These are phyloP conservation scores for Elephantulus edwardii DNA, from an alignment of 2,113 vertebrate genomes.

Conservation along the genomic window DNA sequence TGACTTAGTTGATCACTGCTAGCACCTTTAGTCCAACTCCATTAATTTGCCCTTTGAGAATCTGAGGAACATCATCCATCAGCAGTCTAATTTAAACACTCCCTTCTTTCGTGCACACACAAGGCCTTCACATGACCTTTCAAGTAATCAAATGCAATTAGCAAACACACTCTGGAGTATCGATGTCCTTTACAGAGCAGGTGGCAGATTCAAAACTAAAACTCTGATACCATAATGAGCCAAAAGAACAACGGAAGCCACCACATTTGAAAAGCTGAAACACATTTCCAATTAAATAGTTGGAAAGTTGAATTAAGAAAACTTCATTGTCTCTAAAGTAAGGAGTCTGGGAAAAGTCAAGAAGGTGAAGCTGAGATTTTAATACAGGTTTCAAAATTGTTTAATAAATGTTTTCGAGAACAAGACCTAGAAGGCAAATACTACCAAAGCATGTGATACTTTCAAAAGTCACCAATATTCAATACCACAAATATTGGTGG, in stretches of 20 bases:
- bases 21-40: constrained; percentile 7
- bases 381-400: neutral
- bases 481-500: neutral
- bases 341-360: neutral
- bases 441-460: neutral
- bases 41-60: constrained; percentile 39
- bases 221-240: constrained; percentile 36
- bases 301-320: constrained; percentile 35
- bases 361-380: neutral
- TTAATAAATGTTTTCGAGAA: neutral
- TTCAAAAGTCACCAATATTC: neutral
- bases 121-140: constrained; percentile 68
- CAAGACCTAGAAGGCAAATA: no score
- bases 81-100: constrained; percentile 54
- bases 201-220: constrained; percentile 60
- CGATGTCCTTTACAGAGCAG: constrained; percentile 67
- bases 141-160: constrained; percentile 73
- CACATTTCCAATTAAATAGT: constrained; percentile 45
- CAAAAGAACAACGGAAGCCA: constrained; percentile 59
- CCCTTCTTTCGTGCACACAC: constrained; percentile 22
- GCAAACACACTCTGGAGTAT: constrained; percentile 61
- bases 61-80: constrained; percentile 35
- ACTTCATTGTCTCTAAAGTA: neutral
- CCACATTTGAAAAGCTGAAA: neutral
- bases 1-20: constrained; percentile 34